Conservation (phyloP, 2,113 vertebrate species). For the Neoarius graeffei region DNA sequence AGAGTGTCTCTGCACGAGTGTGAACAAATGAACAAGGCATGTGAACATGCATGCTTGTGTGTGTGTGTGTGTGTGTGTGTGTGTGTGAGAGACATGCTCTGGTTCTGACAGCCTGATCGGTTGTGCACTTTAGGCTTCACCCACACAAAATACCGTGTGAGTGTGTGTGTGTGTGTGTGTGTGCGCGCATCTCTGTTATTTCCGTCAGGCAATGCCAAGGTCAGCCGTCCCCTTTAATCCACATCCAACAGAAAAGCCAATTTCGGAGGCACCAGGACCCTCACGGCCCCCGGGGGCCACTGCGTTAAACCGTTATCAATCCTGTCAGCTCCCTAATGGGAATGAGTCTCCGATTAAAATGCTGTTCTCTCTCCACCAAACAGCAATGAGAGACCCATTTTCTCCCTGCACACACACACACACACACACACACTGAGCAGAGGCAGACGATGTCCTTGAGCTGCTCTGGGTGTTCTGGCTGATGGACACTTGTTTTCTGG, state of each 20-base stretch:
- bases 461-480: conserved; percentile 14
- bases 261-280: conserved; percentile 64
- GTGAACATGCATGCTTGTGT: conserved; percentile 27
- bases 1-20: conserved; percentile 3
- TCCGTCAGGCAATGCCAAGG: conserved; percentile 60
- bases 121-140: conserved; percentile 49
- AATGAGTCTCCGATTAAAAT: conserved; percentile 60
- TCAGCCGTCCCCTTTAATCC: conserved; percentile 67
- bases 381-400: conserved; percentile 52
- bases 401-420: conserved; percentile 29
- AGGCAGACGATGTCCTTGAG: conserved; percentile 23
- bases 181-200: conserved; percentile 43
- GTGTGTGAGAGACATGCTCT: conserved; percentile 18
- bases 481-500: conserved; percentile 34
- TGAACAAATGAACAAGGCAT: neutral
- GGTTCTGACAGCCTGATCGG: conserved; percentile 48
- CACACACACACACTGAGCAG: conserved; percentile 4
- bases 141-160: conserved; percentile 47
- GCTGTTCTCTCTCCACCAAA: conserved; percentile 53
- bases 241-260: conserved; percentile 67
- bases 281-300: conserved; percentile 46
- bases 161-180: too few relatives aligned
- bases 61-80: conserved; percentile 28
- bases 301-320: conserved; percentile 63
- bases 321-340: conserved; percentile 67